Conservation (phyloP, 2,797 vertebrate species). For the Odontamblyopus lacepedii region DNA sequence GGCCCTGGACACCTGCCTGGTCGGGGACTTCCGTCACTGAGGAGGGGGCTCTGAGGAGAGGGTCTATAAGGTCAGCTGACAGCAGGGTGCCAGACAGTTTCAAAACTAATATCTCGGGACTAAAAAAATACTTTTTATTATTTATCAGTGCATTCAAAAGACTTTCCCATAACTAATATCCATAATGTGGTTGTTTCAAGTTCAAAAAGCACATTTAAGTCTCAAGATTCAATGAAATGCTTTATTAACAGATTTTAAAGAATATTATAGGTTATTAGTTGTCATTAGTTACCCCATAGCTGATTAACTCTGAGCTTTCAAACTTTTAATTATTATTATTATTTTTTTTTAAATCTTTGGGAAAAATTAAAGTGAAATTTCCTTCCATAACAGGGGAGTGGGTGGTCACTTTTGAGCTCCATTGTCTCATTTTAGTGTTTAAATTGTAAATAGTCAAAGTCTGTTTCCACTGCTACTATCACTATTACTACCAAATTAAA, state of each 20-base stretch:
- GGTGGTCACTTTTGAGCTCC: neutral
- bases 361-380: no score
- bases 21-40: slow-evolving; percentile 72
- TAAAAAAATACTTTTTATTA: neutral
- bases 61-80: slow-evolving; percentile 1
- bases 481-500: neutral
- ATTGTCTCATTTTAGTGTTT: neutral
- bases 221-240: no score
- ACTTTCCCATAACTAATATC: neutral
- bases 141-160: neutral
- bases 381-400: no score
- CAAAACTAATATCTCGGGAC: neutral
- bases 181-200: no score
- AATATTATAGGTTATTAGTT: no score
- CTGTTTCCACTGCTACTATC: neutral
- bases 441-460: neutral
- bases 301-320: no score
- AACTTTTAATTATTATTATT: no score
- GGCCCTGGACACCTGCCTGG: slow-evolving; percentile 58
- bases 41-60: slow-evolving; percentile 62
- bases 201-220: no score
- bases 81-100: neutral
- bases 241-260: no score
- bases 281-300: no score
- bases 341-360: neutral